A percentile compares a stretch with the other conserved stretches of the same genome.
phyloP scores from a whole-genome alignment of 2,113 vertebrate species.

The Anser cygnoides region DNA sequence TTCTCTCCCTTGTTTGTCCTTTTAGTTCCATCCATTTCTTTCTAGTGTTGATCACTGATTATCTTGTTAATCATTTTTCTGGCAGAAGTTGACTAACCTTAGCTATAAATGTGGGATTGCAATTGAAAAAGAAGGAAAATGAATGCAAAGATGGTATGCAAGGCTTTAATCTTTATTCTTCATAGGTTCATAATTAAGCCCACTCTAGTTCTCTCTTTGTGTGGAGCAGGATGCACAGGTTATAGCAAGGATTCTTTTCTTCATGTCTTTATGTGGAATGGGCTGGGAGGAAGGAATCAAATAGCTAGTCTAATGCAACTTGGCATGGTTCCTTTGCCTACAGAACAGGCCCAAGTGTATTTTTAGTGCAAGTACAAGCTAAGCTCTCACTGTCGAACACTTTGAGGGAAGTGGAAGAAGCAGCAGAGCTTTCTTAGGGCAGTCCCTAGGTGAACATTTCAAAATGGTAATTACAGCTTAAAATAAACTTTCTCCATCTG shows the following conservation, averaged over 20 bases:
- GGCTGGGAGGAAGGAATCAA: slow-evolving; percentile 67
- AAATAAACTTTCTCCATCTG: neutral
- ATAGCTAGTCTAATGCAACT: slow-evolving; percentile 59
- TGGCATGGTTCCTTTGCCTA: slow-evolving; percentile 43
- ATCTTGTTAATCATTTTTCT: neutral
- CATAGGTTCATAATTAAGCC: neutral
- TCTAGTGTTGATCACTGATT: neutral
- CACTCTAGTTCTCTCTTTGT: neutral
- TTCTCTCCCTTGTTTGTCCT: slow-evolving; percentile 29
- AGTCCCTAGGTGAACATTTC: neutral
- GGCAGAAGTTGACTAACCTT: neutral
- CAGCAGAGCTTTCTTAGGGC: neutral
- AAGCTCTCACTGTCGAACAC: neutral
- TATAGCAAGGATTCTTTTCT: slow-evolving; percentile 56
- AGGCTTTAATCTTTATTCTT: slow-evolving; percentile 17
- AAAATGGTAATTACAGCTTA: neutral
- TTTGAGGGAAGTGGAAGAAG: neutral
- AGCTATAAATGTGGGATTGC: neutral
- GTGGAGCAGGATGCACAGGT: neutral
- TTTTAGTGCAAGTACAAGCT: slow-evolving; percentile 52
- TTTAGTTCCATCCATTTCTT: slow-evolving; percentile 10
- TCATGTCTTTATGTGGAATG: slow-evolving; percentile 43
- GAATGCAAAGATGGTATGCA: neutral
- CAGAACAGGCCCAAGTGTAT: slow-evolving; percentile 36
- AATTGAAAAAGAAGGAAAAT: slow-evolving; percentile 4